These are phyloP conservation scores for Cerastis rubricosa DNA, from an alignment of 2,888 invertebrate species.

Conservation along the genomic window DNA sequence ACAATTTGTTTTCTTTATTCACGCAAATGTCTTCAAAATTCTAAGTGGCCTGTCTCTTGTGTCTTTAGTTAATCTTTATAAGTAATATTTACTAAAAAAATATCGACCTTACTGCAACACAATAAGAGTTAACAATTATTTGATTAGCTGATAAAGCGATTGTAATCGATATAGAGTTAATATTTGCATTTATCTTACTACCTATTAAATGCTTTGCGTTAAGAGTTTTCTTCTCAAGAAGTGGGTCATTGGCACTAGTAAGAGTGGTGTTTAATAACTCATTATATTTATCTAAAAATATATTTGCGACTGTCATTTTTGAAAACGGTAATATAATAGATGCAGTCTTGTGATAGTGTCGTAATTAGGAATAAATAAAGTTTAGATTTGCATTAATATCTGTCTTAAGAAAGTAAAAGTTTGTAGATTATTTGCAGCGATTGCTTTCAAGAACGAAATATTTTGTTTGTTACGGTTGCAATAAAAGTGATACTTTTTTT, in stretches of 20 bases:
- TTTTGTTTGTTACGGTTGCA: neutral
- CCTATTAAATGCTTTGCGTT: slow-evolving; percentile 33
- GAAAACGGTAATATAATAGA: slow-evolving; percentile 27
- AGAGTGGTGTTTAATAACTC: slow-evolving; percentile 39
- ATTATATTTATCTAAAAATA: slow-evolving; percentile 56
- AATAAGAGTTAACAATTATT: slow-evolving; percentile 46
- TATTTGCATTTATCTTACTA: slow-evolving; percentile 50
- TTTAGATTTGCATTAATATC: slow-evolving; percentile 48
- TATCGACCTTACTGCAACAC: slow-evolving; percentile 37
- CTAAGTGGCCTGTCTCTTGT: slow-evolving; percentile 34
- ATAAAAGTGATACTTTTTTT: too few species aligned
- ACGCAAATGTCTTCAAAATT: slow-evolving; percentile 44
- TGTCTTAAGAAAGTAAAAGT: slow-evolving; percentile 36
- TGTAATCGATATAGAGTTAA: slow-evolving; percentile 54
- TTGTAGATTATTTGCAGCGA: slow-evolving; percentile 36
- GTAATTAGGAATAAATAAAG: slow-evolving; percentile 51
- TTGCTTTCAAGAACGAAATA: slow-evolving; percentile 10
- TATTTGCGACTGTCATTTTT: slow-evolving; percentile 49
- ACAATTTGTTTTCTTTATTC: slow-evolving; percentile 46
- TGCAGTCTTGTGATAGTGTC: slow-evolving; percentile 35
- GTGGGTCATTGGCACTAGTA: slow-evolving; percentile 51
- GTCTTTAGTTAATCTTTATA: neutral
- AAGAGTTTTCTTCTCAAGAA: slow-evolving; percentile 43
- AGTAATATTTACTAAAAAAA: slow-evolving; percentile 27
- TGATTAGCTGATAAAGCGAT: slow-evolving; percentile 48